These are phyloP conservation scores for Ooceraea biroi DNA, from an alignment of 1,140 invertebrate genomes.

Conservation along the genomic window DNA sequence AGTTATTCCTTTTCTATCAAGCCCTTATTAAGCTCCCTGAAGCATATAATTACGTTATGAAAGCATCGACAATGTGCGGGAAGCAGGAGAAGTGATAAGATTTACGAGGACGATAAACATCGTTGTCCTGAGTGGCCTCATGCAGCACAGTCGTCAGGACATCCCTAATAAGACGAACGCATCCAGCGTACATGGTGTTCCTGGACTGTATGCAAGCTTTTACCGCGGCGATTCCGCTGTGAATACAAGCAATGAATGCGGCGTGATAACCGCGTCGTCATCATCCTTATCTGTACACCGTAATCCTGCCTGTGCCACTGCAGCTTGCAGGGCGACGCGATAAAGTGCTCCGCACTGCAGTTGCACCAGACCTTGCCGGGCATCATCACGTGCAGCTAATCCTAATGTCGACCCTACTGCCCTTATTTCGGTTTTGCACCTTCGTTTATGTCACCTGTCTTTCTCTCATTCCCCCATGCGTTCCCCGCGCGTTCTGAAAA, in stretches of 20 bases:
- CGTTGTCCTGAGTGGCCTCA: not conserved
- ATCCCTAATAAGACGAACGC: constrained; percentile 45
- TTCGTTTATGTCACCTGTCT: too few species aligned
- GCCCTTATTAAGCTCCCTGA: too few species aligned
- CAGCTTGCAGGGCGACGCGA: constrained; percentile 48
- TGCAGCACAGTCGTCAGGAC: constrained; percentile 17
- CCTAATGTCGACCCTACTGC: not conserved
- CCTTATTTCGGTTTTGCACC: not conserved
- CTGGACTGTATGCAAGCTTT: constrained; percentile 38
- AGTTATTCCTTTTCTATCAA: too few species aligned
- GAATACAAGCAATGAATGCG: constrained; percentile 57
- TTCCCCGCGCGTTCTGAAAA: not conserved
- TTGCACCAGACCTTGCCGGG: constrained; percentile 25
- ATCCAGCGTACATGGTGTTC: constrained; percentile 8
- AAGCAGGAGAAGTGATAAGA: not conserved
- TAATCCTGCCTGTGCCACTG: constrained; percentile 52
- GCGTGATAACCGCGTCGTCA: constrained; percentile 52
- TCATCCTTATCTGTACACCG: constrained; percentile 52
- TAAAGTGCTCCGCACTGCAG: constrained; percentile 38
- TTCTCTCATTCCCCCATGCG: not conserved
- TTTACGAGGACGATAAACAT: constrained; percentile 25
- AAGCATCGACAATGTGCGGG: not conserved
- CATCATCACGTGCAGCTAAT: constrained; percentile 30
- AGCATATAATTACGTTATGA: not conserved
- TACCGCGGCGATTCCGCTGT: constrained; percentile 42